Conservation (phyloP, 1,140 invertebrate genomes). For the Epicauta chinensis region DNA sequence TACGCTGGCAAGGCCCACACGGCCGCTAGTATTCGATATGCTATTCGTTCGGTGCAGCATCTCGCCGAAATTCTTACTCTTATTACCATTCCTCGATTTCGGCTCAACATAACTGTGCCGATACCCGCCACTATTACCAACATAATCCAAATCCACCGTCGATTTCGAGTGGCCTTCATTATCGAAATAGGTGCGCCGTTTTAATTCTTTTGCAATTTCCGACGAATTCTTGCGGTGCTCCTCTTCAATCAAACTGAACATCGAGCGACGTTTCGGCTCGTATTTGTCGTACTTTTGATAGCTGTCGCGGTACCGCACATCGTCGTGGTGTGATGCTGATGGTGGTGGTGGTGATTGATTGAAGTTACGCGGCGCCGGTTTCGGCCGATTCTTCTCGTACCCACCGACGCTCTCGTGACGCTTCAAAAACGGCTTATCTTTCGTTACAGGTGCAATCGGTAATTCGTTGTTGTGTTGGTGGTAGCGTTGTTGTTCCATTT, state of each 20-base stretch:
- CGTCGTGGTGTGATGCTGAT: conserved; percentile 10
- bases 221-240: conserved; percentile 42
- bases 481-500: conserved; percentile 64
- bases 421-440: conserved; percentile 31
- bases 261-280: conserved; percentile 40
- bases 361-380: conserved; percentile 32
- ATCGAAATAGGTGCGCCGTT: conserved; percentile 43
- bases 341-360: no score
- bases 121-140: conserved; percentile 38
- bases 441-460: conserved; percentile 30
- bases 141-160: conserved; percentile 28
- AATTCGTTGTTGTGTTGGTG: conserved; percentile 47
- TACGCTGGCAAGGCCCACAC: conserved; percentile 42
- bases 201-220: conserved; percentile 45
- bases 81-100: conserved; percentile 26
- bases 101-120: conserved; percentile 50
- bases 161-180: conserved; percentile 33
- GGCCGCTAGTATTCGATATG: conserved; percentile 36
- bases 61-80: conserved; percentile 35
- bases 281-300: conserved; percentile 40
- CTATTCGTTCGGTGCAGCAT: conserved; percentile 41
- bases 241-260: conserved; percentile 43
- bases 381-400: conserved; percentile 25
- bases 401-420: conserved; percentile 32
- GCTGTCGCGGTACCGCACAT: conserved; percentile 38